Base-by-base conservation (phyloP, 2,797 vertebrate species). In the Paedocypris micromegethes region DNA sequence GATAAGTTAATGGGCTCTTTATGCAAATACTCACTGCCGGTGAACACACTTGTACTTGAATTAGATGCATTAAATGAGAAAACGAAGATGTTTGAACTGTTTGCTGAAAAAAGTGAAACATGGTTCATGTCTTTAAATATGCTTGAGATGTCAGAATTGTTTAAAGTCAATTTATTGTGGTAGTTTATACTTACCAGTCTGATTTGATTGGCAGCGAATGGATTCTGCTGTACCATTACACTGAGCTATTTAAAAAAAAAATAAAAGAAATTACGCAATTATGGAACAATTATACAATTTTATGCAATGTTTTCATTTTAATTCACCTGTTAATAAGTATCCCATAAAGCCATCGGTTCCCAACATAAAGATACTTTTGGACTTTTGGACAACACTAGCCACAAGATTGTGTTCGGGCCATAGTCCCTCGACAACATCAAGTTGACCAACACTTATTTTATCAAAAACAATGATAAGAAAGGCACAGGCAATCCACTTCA, bases 291-390 rank as follows among this genome's bases (percentile, higher is more conserved):
- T 52, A 42, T 4, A 6, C 59, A 41, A 2, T 40, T 61, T 50
- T n/a, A 23, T 6, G 1, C 5, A 61, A 6, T 23, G 1, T n/a
- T 3, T 66, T 3, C 39, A 2, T 45, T 46, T 38, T 51, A 9
- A 60, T 48, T 61, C 8, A 69, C 67, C 67, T 69, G 23, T n/a
- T 41, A 5, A 0, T 4, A 48, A 0, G 8, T 43, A 37, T 49
- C 38, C 67, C 44, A 48, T 47, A 4, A 69, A 69, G n/a, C 51
- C 51, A 55, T 62, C 58, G 3, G 2, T 38, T 5, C 51, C 51
- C 7, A 69, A 6, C 4, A 69, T 8, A 0, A 55, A 0, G 0
- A 23, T 23, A 23, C 23, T 47, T 5, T 3, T 5, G 46, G 46
- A 47, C 3, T 3, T 8, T 47, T 47, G 46, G 46, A 47, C 5